Evolutionary conservation across 2,113 vertebrate species (phyloP).

Genomic region (Rhinopomastus cyanomelas): DNA sequence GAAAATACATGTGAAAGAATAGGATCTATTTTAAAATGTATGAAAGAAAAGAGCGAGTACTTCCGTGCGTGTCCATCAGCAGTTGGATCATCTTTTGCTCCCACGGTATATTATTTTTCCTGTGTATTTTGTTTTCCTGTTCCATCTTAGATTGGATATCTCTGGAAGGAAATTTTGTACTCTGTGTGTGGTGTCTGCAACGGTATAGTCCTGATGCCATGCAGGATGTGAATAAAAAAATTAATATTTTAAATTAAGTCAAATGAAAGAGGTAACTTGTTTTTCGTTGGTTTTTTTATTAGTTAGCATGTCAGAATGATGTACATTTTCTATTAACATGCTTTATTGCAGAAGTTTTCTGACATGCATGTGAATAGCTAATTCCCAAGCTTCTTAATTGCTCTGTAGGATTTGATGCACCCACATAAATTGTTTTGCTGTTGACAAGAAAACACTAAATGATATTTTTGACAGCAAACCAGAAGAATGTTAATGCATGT

Average conservation of each 20-base stretch:
- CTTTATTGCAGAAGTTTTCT: background rate
- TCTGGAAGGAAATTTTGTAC: background rate
- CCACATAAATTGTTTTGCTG: background rate
- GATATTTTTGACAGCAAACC: background rate
- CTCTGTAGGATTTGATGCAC: background rate
- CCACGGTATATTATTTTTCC: background rate
- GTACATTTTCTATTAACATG: background rate
- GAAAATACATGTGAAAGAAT: background rate
- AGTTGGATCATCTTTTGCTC: background rate
- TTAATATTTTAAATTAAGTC: background rate
- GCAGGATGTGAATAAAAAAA: background rate
- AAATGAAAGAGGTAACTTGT: background rate
- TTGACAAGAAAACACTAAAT: background rate
- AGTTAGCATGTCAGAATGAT: background rate
- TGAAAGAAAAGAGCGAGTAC: background rate
- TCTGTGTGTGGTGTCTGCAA: background rate
- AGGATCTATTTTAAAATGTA: background rate
- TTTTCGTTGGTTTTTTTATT: background rate
- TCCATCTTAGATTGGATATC: background rate
- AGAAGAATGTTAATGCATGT: background rate
- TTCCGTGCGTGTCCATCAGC: background rate
- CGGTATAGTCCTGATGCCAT: background rate
- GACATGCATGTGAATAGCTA: background rate
- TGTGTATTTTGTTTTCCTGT: background rate
- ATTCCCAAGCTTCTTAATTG: background rate